Evolutionary conservation across 1,140 invertebrate species (phyloP), one percentile per base, ranked within the genome.

Genomic region (Colletes gigas): DNA sequence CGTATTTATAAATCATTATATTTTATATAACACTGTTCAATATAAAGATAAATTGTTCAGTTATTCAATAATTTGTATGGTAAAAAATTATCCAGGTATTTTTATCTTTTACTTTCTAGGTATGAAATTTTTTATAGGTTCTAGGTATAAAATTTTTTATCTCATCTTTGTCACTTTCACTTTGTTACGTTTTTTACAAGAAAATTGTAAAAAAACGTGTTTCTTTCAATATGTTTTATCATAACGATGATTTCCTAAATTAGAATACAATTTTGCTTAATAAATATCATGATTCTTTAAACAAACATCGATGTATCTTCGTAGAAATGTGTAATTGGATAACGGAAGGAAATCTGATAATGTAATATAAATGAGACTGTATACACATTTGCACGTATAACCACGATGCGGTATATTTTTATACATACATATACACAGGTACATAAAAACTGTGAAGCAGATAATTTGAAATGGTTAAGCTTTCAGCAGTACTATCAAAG

Each of bases 331-430:
- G 9, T 62, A 78, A 72, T n/a, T 30, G 14, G 77, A 78, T 78
- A 50, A 55, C 21, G 54, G 44, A 21, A 65, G 39, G 14, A 15
- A 73, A 65, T 65, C 77, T 73, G 69, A 79, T 79, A 79, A 79
- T 79, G 60, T 47, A 65, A 73, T 65, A 73, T 65, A 79, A 79
- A 78, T 47, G 69, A 30, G 39, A 14, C 41, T 50, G 44, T 44
- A 50, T 30, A 71, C 21, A 54, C 10, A 62, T n/a, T 39, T 19
- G 15, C 5, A 52, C 12, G 50, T 41, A 52, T 41, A 69, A 62
- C 2, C n/a, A 70, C n/a, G 47, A 78, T 63, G 52, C 8, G 44
- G 17, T 70, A n/a, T 62, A 70, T 41, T 60, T 30, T 71, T 62
- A 50, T 69, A 54, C 21, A 39, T 44, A 21, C 4, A 52, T 54